Base-by-base conservation (phyloP, 2,797 vertebrate species). In the Syngnathus rostellatus region DNA sequence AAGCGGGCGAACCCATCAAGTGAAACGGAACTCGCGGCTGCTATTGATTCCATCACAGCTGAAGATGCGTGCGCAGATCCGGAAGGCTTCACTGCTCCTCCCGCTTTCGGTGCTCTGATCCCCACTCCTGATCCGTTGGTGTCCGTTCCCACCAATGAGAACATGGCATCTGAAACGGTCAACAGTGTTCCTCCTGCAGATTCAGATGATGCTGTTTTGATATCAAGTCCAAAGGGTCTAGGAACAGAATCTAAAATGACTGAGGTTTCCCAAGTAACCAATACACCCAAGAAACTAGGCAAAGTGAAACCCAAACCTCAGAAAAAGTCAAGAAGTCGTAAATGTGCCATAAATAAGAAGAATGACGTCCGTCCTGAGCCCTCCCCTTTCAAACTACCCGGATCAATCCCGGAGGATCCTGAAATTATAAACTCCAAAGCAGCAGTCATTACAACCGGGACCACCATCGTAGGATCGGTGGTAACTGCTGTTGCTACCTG, bases 31-130 rank as follows among this genome's bases (percentile, higher is more conserved):
- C 91, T 99, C 75, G 97, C 96, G 2, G 96, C 96, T 0, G 97
- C 97, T 68, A 99, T 99, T 0, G 96, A 98, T 72, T 99, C 97
- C 65, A 99, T 99, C 79, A 99, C 97, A 74, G 87, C 89, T 73
- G 96, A 92, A 50, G 96, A 96, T 74, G 89, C 88, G 66, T 92
- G 93, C 69, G 91, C 86, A 60, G 95, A 97, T 81, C 75, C 92
- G 0, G 97, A 98, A 81, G 86, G 76, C 69, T 97, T 97, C 70
- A 90, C 94, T n/a, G 82, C 94, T 17, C 73, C 94, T 11, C 87
- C 95, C 0, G 90, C 93, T 0, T 96, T 94, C 59, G 90, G 93
- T 0, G 70, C 91, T 6, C 79, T 88, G 86, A 88, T 75, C 87
- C 94, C 11, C 50, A 80, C 86, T 79, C 23, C 93, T 10, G 93